phyloP scores from a whole-genome alignment of 2,113 vertebrate genomes.

The Abramis brama region DNA sequence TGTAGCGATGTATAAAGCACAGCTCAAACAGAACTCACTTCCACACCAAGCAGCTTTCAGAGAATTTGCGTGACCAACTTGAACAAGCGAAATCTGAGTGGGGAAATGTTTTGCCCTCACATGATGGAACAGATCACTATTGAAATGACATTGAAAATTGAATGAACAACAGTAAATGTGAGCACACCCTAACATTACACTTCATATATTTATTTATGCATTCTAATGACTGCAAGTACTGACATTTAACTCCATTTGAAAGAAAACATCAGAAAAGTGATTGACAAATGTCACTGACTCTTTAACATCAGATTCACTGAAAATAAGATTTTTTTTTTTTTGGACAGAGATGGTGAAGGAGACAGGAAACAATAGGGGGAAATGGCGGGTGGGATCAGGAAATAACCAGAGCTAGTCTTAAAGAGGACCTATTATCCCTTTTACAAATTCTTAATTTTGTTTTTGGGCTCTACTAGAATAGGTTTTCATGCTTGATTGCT shows the following conservation, averaged over 20 bases:
- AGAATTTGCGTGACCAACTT: background rate
- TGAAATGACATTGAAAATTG: background rate
- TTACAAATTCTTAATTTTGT: too few species aligned
- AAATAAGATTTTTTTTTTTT: background rate
- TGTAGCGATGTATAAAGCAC: background rate
- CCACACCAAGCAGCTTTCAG: background rate
- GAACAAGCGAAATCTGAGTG: background rate
- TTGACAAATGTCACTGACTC: background rate
- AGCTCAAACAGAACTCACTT: background rate
- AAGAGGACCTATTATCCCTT: background rate
- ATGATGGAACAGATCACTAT: background rate
- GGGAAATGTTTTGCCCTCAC: background rate
- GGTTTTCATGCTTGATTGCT: too few species aligned
- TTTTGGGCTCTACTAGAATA: too few species aligned
- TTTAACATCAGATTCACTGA: background rate
- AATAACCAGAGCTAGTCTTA: background rate
- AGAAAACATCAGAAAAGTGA: background rate
- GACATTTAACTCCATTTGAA: background rate
- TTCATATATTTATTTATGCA: background rate
- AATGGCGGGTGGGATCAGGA: background rate
- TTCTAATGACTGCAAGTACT: background rate
- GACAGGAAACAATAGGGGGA: background rate
- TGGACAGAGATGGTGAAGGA: background rate
- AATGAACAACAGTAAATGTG: background rate
- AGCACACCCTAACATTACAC: background rate